Conservation (phyloP, 2,888 invertebrate genomes). For the Heliconius ismenius region DNA sequence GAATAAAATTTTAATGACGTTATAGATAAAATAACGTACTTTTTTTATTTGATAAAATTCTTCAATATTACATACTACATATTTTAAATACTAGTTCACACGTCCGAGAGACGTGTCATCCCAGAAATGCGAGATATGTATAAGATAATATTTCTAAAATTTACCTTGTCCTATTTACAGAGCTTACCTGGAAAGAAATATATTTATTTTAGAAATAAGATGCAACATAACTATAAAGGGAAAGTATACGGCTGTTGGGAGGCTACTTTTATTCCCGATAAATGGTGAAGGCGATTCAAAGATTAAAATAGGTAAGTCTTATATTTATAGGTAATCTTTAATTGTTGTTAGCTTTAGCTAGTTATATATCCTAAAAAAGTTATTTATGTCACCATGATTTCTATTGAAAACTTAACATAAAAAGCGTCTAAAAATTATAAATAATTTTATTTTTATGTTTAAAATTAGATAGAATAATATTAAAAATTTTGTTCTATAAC, state of each 20-base stretch:
- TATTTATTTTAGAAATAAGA: constrained; percentile 67
- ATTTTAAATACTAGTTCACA: too few species aligned
- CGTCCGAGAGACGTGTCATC: too few species aligned
- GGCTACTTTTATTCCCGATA: constrained; percentile 72
- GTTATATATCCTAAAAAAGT: too few species aligned
- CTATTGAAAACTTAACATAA: background rate
- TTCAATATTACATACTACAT: too few species aligned
- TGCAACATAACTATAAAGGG: constrained; percentile 78
- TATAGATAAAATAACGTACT: too few species aligned
- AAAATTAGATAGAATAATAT: too few species aligned
- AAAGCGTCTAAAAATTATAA: background rate
- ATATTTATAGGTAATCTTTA: constrained; percentile 1
- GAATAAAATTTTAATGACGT: too few species aligned
- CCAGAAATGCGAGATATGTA: too few species aligned
- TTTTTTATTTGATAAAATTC: too few species aligned
- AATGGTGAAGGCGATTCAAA: constrained; percentile 77
- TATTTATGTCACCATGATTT: background rate
- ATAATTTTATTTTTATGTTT: too few species aligned
- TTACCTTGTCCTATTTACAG: constrained; percentile 55
- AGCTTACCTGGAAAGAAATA: constrained; percentile 69
- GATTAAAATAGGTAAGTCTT: constrained; percentile 71
- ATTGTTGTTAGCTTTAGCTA: background rate
- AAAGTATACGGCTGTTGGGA: constrained; percentile 74
- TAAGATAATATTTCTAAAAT: background rate
- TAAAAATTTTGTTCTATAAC: too few species aligned